A percentile compares a stretch with the other conserved stretches of the same genome.
phyloP scores from a whole-genome alignment of 1,140 invertebrate genomes.

The Caenorhabditis briggsae region DNA sequence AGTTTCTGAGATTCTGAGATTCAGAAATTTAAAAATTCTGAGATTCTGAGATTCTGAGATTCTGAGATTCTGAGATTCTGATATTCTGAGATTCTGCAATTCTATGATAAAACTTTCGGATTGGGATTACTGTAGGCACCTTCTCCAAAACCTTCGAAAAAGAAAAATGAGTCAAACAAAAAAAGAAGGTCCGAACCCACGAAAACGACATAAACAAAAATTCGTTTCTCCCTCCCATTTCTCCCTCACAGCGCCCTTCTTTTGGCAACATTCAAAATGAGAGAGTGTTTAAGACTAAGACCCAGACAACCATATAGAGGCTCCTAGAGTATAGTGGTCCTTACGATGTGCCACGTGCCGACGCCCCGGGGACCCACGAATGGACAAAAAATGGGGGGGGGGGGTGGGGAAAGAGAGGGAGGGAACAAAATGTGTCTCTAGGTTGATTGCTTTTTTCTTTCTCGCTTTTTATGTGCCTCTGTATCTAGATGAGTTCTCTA shows the following conservation, averaged over 20 bases:
- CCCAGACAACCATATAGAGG: background rate
- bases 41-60: too few relatives aligned
- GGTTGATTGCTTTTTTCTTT: constrained; percentile 12
- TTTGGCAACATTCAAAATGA: background rate
- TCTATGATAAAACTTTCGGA: too few relatives aligned
- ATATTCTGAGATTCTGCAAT: too few relatives aligned
- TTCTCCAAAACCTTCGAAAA: background rate
- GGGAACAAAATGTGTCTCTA: constrained; percentile 10
- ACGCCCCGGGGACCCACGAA: background rate
- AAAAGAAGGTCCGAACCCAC: background rate
- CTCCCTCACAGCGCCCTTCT: background rate
- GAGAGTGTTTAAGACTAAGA: background rate
- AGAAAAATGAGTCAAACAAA: background rate
- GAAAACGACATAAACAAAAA: constrained; percentile 15
- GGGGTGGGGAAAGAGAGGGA: too few relatives aligned
- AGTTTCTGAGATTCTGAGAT: too few relatives aligned
- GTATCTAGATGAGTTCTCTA: constrained; percentile 18
- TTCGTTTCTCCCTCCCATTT: background rate
- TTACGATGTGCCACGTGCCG: background rate
- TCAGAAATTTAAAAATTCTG: too few relatives aligned
- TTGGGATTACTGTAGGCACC: too few relatives aligned
- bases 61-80: too few relatives aligned
- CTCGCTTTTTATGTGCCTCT: background rate
- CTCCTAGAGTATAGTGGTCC: constrained; percentile 20
- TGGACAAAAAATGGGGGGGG: background rate